Percentiles rank a stretch among this genome's conserved stretches.
Evolutionary conservation across 2,113 vertebrate species (phyloP).

Genomic region (Perccottus glenii): DNA sequence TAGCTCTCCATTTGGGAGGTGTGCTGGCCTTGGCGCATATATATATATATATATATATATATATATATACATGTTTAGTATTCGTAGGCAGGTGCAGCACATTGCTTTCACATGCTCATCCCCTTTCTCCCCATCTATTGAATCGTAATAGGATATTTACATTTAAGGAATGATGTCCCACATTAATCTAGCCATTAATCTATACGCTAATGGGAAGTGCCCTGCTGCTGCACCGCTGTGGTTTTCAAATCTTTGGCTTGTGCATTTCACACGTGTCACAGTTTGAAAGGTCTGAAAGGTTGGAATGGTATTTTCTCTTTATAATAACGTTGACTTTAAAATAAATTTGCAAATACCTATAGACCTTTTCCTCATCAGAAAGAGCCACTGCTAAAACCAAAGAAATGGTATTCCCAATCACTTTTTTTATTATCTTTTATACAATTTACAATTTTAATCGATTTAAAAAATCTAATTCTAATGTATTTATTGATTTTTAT

Average conservation of each 20-base stretch:
- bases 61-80: slow-evolving; percentile 78
- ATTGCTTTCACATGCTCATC: slow-evolving; percentile 74
- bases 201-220: slow-evolving; percentile 30
- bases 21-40: slow-evolving; percentile 49
- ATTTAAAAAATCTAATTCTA: no score
- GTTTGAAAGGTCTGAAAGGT: neutral
- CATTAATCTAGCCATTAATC: slow-evolving; percentile 53
- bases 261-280: slow-evolving; percentile 12
- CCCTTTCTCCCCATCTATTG: slow-evolving; percentile 52
- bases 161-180: slow-evolving; percentile 62
- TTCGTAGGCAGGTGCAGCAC: slow-evolving; percentile 78
- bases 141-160: slow-evolving; percentile 68
- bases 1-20: slow-evolving; percentile 72
- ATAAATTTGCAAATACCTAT: no score
- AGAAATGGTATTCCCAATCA: no score
- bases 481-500: no score
- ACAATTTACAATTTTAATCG: no score
- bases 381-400: no score
- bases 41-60: no score
- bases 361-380: no score
- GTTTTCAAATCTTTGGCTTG: no score
- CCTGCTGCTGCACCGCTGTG: neutral
- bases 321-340: neutral
- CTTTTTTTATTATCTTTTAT: no score
- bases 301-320: slow-evolving; percentile 11